These are phyloP conservation scores for Isurus oxyrinchus DNA, from an alignment of 2,113 vertebrate species.

Conservation along the genomic window DNA sequence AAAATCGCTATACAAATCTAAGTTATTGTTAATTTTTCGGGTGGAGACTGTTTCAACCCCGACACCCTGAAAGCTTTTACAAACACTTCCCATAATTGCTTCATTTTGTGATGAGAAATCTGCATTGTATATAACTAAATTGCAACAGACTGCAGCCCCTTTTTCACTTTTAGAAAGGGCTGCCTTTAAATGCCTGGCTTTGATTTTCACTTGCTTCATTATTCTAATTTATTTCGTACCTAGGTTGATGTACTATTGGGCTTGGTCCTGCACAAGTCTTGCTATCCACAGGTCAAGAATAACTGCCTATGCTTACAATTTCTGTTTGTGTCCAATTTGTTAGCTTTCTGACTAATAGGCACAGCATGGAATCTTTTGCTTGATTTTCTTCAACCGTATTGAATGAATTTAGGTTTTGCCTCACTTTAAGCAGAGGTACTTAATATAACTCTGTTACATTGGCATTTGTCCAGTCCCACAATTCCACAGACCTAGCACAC, in stretches of 20 bases:
- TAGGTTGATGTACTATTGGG: not conserved
- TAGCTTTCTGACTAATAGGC: not conserved
- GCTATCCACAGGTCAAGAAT: not conserved
- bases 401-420: not conserved
- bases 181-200: no score
- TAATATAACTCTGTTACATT: not conserved
- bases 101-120: no score
- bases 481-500: no score
- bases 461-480: not conserved
- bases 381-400: not conserved
- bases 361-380: not conserved
- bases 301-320: not conserved
- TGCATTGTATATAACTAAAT: no score
- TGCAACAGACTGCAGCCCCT: no score
- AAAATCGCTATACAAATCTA: no score
- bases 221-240: not conserved
- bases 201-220: no score
- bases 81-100: no score
- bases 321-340: not conserved
- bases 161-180: no score
- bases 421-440: not conserved
- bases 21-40: no score
- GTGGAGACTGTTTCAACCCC: no score
- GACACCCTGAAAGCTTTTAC: no score
- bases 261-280: not conserved